Base-by-base conservation (phyloP, 2,797 vertebrate species). In the Otolemur crassicaudatus region DNA sequence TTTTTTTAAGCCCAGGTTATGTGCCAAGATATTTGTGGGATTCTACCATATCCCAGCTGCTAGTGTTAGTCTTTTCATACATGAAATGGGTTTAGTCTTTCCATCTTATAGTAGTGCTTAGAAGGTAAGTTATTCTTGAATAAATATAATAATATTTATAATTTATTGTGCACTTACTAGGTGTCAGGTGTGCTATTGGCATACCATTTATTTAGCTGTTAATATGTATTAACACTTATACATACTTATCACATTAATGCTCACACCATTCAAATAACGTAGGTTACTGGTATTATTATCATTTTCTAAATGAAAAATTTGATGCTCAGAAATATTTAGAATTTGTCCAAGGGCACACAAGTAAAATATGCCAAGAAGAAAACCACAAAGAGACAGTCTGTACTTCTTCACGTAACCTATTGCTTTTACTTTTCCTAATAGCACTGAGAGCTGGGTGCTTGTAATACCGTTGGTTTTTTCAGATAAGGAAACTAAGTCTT, bases 81-180 rank as follows among this genome's bases (percentile, higher is more conserved):
- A 49, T 5, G 31, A 95, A 96, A 93, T 91, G 67, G 96, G 61
- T 60, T 97, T 90, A 82, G 22, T 53, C 3, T 58, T 92, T 19
- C 34, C 34, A 46, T 87, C 81, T 87, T 56, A 79, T 77, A 2
- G 29, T 76, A 58, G 3, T 63, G 1, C 83, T 84, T 73, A 79
- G 69, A 81, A 93, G 20, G 9, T 10, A 80, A 96, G 87, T 9
- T 87, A 85, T 60, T 80, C 14, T 69, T 84, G 37, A 80, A 58
- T 87, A 58, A 80, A 87, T 77, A 70, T 8, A 60, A n/a, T 93
- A 80, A 89, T 61, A 70, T 65, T 96, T 88, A 79, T 3, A 94
- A 70, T 82, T 73, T 25, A 73, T 16, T 86, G 5, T 70, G 25
- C 0, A 67, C 60, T 67, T 81, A 20, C 17, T 53, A 37, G 29